Evolutionary conservation across 2,797 vertebrate species (phyloP).

Genomic region (Paramormyrops hopkinsi): DNA sequence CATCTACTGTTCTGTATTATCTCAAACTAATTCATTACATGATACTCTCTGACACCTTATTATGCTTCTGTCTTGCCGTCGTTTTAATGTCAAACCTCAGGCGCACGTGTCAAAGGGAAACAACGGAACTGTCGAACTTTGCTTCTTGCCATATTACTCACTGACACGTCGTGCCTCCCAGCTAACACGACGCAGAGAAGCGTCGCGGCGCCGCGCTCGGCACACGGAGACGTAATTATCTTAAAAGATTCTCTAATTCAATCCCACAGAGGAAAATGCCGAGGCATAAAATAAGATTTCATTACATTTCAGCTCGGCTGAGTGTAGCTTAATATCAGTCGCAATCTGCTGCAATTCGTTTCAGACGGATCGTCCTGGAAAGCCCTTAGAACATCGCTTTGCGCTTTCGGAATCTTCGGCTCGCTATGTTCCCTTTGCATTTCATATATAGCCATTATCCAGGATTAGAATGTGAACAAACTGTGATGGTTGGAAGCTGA

Average conservation of each 20-base stretch:
- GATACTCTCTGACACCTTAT: neutral
- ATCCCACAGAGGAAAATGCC: neutral
- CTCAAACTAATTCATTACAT: slow-evolving; percentile 1
- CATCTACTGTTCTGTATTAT: slow-evolving; percentile 1
- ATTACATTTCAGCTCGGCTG: slow-evolving; percentile 9
- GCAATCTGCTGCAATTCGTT: neutral
- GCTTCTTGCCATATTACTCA: neutral
- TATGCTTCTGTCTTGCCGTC: slow-evolving; percentile 2
- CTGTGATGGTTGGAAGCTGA: neutral
- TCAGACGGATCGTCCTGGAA: neutral
- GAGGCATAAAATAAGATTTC: slow-evolving; percentile 19
- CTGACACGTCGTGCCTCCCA: neutral
- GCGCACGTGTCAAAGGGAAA: neutral
- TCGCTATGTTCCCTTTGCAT: neutral
- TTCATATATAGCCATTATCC: neutral
- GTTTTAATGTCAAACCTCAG: slow-evolving; percentile 7
- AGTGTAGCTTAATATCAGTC: slow-evolving; percentile 13
- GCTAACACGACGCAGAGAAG: neutral
- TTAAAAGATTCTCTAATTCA: slow-evolving; percentile 12
- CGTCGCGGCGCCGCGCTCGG: neutral
- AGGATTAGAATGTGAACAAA: slow-evolving; percentile 3
- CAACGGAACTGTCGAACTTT: slow-evolving; percentile 2
- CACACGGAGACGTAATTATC: neutral
- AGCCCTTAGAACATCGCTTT: neutral
- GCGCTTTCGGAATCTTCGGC: neutral